Conservation (phyloP, 2,888 invertebrate genomes). For the Tinea semifulvella region DNA sequence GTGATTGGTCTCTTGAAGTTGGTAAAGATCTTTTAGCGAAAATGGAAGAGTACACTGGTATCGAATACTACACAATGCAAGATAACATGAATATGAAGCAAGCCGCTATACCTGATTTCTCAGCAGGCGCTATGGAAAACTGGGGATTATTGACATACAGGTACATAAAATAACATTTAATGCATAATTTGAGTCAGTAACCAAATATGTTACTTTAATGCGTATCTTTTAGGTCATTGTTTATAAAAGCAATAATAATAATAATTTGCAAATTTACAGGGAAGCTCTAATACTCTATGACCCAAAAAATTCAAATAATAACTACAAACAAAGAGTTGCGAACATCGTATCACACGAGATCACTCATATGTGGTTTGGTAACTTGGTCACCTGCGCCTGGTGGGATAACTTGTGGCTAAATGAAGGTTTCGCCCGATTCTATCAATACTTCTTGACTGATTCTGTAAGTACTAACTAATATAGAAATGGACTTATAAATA, state of each 20-base stretch:
- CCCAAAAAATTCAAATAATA: conserved; percentile 50
- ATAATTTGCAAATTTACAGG: too few species aligned
- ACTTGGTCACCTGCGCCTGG: conserved; percentile 78
- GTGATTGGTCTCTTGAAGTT: conserved; percentile 49
- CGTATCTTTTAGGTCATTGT: too few species aligned
- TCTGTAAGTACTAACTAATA: conserved; percentile 33
- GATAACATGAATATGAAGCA: conserved; percentile 67
- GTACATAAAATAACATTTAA: too few species aligned
- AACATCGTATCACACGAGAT: conserved; percentile 79
- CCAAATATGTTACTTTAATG: too few species aligned
- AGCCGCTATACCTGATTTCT: conserved; percentile 81
- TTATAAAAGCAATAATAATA: too few species aligned
- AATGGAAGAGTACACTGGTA: conserved; percentile 67
- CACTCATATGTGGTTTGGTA: conserved; percentile 86
- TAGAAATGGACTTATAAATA: too few species aligned
- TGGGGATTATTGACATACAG: conserved; percentile 85
- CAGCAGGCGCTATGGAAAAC: conserved; percentile 86
- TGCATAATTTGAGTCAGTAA: too few species aligned
- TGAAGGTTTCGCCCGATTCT: conserved; percentile 75
- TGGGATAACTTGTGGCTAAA: conserved; percentile 79
- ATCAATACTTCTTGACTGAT: conserved; percentile 72
- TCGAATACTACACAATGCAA: conserved; percentile 61
- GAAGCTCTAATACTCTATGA: conserved; percentile 68
- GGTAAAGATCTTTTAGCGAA: conserved; percentile 51
- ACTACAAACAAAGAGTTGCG: conserved; percentile 70